These are phyloP conservation scores for Taphrorychus bicolor DNA, from an alignment of 2,888 invertebrate species.

Conservation along the genomic window DNA sequence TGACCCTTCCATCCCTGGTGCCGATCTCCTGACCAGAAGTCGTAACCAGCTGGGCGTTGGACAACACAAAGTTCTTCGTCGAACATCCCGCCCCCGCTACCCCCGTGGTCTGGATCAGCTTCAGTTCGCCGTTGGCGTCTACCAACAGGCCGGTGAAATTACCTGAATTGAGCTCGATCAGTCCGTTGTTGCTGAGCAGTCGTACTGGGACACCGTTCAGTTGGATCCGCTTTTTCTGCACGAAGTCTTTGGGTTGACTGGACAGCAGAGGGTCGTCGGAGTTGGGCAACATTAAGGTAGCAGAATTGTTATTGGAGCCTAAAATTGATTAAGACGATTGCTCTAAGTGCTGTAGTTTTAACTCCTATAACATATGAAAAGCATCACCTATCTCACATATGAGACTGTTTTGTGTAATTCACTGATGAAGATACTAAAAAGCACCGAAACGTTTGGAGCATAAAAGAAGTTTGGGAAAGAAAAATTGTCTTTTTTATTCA, in stretches of 20 bases:
- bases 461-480: too few species aligned
- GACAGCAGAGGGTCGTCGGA: conserved; percentile 86
- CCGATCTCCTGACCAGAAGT: conserved; percentile 44
- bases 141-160: conserved; percentile 67
- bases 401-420: too few species aligned
- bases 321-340: conserved; percentile 31
- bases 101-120: conserved; percentile 66
- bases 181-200: conserved; percentile 63
- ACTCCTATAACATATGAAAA: too few species aligned
- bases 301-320: conserved; percentile 66
- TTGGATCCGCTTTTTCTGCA: conserved; percentile 64
- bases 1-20: conserved; percentile 46
- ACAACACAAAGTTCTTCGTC: conserved; percentile 58
- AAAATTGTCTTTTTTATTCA: too few species aligned
- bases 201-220: conserved; percentile 64
- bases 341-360: neutral
- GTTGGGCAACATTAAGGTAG: conserved; percentile 82
- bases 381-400: too few species aligned
- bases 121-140: conserved; percentile 69
- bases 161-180: conserved; percentile 64
- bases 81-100: conserved; percentile 54
- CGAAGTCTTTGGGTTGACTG: conserved; percentile 83
- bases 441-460: too few species aligned
- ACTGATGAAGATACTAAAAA: too few species aligned
- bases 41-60: conserved; percentile 52